phyloP scores from a whole-genome alignment of 2,797 vertebrate species.

The Gymnoscopelus braueri region DNA sequence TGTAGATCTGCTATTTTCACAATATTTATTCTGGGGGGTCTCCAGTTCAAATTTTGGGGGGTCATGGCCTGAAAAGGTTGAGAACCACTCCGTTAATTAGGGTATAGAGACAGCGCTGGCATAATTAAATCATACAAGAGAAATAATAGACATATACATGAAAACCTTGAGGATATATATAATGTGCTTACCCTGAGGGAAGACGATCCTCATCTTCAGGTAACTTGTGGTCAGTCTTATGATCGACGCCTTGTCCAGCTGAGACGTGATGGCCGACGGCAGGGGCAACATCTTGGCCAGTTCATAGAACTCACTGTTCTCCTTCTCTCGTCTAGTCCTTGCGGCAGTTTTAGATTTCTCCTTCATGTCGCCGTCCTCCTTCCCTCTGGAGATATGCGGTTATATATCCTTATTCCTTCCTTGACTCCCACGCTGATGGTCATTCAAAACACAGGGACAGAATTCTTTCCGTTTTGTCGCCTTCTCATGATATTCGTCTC shows the following conservation, averaged over 20 bases:
- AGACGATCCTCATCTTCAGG: slow-evolving; percentile 97
- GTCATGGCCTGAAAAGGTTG: no score
- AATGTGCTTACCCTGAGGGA: slow-evolving; percentile 91
- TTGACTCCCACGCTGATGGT: slow-evolving; percentile 73
- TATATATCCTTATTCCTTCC: slow-evolving; percentile 54
- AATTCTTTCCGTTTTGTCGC: slow-evolving; percentile 40
- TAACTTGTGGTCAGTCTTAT: slow-evolving; percentile 96
- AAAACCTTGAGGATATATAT: background rate
- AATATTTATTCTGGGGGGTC: no score
- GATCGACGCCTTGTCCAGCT: slow-evolving; percentile 97
- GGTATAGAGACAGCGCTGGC: no score
- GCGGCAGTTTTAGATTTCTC: slow-evolving; percentile 98
- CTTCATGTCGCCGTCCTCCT: slow-evolving; percentile 86
- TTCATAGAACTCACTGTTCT: slow-evolving; percentile 98
- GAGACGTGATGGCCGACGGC: slow-evolving; percentile 96
- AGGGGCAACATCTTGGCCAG: slow-evolving; percentile 95
- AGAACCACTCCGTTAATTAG: no score
- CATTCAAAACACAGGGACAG: slow-evolving; percentile 64
- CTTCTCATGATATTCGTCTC: slow-evolving; percentile 49
- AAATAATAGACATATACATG: background rate
- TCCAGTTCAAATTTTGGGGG: no score
- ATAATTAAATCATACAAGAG: background rate
- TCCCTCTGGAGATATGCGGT: background rate
- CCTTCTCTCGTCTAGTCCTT: slow-evolving; percentile 97
- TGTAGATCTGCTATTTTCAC: no score